phyloP scores from a whole-genome alignment of 2,797 vertebrate genomes.

The Falco peregrinus region DNA sequence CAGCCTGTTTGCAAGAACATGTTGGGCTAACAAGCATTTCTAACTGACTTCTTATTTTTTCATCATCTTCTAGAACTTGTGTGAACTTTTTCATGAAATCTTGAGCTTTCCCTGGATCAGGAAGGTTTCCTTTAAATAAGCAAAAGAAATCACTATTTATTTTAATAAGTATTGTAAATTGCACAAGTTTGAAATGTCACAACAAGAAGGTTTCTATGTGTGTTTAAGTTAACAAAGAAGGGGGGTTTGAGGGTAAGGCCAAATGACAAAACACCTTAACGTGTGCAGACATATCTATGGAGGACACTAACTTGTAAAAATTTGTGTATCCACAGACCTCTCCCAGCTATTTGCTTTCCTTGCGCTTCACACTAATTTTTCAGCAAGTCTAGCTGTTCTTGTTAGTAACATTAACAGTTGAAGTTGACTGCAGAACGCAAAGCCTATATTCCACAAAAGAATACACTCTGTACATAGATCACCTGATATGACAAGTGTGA shows the following conservation, averaged over 20 bases:
- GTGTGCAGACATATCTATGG: rapidly evolving
- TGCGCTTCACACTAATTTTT: neutral
- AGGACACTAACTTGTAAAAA: neutral
- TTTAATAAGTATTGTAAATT: neutral
- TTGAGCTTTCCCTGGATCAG: constrained; percentile 97
- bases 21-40: constrained; percentile 93
- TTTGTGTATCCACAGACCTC: neutral
- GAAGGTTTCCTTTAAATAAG: constrained; percentile 87
- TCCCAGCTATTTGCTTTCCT: neutral
- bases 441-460: neutral
- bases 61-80: constrained; percentile 96
- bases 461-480: neutral
- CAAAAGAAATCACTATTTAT: constrained; percentile 27
- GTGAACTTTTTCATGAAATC: constrained; percentile 99
- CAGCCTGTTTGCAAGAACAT: constrained; percentile 97
- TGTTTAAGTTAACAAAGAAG: neutral
- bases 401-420: neutral
- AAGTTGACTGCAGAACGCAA: neutral
- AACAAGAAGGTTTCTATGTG: neutral
- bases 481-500: neutral
- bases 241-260: rapidly evolving
- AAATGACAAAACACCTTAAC: neutral
- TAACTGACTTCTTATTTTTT: constrained; percentile 93
- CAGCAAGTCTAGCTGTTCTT: neutral
- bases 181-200: neutral